A percentile compares a stretch with the other conserved stretches of the same genome.
Conservation (phyloP, 2,113 vertebrate species). For the Platycercus adscitus region DNA sequence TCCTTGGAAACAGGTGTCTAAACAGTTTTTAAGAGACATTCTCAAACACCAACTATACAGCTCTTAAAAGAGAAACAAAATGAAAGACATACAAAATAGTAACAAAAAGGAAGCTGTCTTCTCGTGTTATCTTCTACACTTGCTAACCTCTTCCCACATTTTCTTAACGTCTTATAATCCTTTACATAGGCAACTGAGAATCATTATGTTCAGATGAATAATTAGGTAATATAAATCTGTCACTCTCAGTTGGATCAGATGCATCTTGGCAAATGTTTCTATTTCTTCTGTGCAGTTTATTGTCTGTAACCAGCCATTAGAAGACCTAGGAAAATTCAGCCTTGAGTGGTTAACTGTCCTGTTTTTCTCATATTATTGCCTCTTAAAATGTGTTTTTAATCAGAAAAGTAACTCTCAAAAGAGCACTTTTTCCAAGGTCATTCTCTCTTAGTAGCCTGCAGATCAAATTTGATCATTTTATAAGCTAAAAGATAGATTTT, state of each 20-base stretch:
- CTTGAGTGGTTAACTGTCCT: neutral
- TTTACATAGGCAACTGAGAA: neutral
- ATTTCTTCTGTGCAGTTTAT: constrained; percentile 7
- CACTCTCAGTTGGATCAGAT: neutral
- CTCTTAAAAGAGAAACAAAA: neutral
- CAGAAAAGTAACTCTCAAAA: neutral
- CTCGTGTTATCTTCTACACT: neutral
- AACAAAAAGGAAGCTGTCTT: neutral
- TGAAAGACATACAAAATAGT: neutral
- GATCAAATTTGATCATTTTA: neutral
- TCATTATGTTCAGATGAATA: neutral
- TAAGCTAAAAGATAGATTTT: neutral
- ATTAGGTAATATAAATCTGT: neutral
- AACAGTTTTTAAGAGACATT: neutral
- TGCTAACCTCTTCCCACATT: neutral
- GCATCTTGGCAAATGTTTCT: neutral
- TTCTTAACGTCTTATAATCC: neutral
- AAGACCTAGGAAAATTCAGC: neutral
- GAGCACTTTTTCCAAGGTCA: neutral
- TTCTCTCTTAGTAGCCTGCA: neutral
- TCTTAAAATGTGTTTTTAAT: neutral
- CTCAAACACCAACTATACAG: neutral
- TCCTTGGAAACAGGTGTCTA: neutral
- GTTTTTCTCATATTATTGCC: neutral
- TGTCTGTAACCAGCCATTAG: neutral